phyloP scores from a whole-genome alignment of 2,113 vertebrate genomes.

The Phrynosoma blainvillii region DNA sequence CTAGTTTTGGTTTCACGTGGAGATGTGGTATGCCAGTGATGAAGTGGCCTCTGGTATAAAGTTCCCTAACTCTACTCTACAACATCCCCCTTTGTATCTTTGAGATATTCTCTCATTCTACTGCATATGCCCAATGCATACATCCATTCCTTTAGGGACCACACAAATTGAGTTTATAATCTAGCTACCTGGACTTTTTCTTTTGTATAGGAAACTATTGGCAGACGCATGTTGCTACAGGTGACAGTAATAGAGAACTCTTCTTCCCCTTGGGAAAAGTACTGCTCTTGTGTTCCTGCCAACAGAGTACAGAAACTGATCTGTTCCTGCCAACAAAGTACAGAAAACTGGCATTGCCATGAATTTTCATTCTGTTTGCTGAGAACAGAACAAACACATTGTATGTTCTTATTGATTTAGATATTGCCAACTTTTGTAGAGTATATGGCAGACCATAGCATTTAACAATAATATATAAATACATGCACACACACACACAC shows the following conservation, averaged over 20 bases:
- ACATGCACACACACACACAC: too few species aligned
- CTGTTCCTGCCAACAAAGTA: neutral
- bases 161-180: neutral
- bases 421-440: constrained; percentile 29
- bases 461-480: constrained; percentile 30
- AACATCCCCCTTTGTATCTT: neutral
- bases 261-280: neutral
- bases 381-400: neutral
- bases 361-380: neutral
- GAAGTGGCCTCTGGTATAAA: too few species aligned
- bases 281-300: neutral
- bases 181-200: too few species aligned
- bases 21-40: too few species aligned
- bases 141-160: neutral
- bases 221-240: neutral
- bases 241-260: neutral
- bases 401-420: constrained; percentile 45
- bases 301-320: neutral
- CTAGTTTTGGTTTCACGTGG: too few species aligned
- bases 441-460: constrained; percentile 46
- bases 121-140: neutral
- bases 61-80: too few species aligned
- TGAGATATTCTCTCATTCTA: neutral
- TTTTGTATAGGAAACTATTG: neutral
- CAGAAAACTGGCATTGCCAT: neutral